phyloP scores from a whole-genome alignment of 2,113 vertebrate genomes.

The Tapirus terrestris region DNA sequence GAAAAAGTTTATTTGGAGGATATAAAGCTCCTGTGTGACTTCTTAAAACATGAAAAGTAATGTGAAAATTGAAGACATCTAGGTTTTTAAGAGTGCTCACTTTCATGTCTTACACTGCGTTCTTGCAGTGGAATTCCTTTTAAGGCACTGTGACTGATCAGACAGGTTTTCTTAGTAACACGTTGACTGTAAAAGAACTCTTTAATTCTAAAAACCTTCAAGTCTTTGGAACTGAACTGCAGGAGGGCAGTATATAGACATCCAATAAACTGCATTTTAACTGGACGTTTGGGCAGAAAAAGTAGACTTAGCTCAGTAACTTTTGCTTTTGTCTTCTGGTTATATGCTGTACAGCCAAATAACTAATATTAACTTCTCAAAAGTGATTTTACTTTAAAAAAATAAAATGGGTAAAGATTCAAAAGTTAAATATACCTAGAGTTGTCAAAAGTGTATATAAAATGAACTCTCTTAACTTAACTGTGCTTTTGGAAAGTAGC shows the following conservation, averaged over 20 bases:
- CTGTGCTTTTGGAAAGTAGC: not conserved
- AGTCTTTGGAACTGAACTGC: slow-evolving; percentile 5
- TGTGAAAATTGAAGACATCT: not conserved
- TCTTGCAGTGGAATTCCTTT: not conserved
- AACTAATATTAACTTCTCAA: not conserved
- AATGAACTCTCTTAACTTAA: not conserved
- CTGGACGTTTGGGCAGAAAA: slow-evolving; percentile 23
- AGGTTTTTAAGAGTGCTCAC: not conserved
- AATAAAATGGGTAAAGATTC: not conserved
- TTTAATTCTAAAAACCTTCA: slow-evolving; percentile 20
- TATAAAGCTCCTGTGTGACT: not conserved
- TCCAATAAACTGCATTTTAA: not conserved
- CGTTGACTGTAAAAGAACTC: not conserved
- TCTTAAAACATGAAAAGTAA: not conserved
- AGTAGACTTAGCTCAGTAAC: not conserved
- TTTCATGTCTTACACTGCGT: not conserved
- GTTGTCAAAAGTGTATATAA: not conserved
- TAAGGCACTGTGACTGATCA: not conserved
- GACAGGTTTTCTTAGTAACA: slow-evolving; percentile 32
- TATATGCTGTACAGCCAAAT: not conserved
- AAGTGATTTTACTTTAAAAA: not conserved
- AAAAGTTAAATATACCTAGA: not conserved
- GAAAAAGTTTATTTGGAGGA: not conserved
- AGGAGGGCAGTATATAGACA: not conserved
- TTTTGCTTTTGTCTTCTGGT: slow-evolving; percentile 6